A percentile compares a stretch with the other conserved stretches of the same genome.
Conservation (phyloP, 2,797 vertebrate genomes). For the Argentina silus region DNA sequence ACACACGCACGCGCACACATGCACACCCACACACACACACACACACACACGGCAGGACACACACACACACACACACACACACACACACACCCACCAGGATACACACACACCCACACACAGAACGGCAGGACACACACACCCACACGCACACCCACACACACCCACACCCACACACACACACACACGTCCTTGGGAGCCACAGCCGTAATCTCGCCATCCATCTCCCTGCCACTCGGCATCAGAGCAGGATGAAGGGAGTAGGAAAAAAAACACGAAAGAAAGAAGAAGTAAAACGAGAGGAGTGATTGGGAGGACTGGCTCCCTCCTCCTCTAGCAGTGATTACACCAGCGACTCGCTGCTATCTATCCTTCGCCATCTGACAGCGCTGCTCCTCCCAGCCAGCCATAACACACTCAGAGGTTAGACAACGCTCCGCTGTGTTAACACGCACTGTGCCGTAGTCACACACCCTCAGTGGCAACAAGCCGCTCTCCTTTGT, state of each 20-base stretch:
- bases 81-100: not conserved
- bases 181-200: slow-evolving; percentile 34
- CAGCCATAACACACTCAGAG: slow-evolving; percentile 3
- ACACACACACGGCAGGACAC: not conserved
- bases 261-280: no score
- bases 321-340: slow-evolving; percentile 46
- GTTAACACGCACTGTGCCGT: no score
- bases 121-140: not conserved
- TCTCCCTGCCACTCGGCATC: slow-evolving; percentile 25
- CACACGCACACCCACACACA: not conserved
- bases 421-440: no score
- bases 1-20: slow-evolving; percentile 4
- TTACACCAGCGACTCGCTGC: slow-evolving; percentile 42
- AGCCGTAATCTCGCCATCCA: slow-evolving; percentile 38
- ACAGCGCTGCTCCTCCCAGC: slow-evolving; percentile 37
- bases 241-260: not conserved
- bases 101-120: slow-evolving; percentile 6
- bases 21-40: slow-evolving; percentile 12
- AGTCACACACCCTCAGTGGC: no score
- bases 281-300: not conserved
- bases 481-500: no score
- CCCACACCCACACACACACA: not conserved
- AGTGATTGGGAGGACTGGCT: slow-evolving; percentile 29
- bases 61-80: not conserved
- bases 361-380: slow-evolving; percentile 38